Base-by-base conservation (phyloP, 2,797 vertebrate genomes). In the Lagocephalus sceleratus region DNA sequence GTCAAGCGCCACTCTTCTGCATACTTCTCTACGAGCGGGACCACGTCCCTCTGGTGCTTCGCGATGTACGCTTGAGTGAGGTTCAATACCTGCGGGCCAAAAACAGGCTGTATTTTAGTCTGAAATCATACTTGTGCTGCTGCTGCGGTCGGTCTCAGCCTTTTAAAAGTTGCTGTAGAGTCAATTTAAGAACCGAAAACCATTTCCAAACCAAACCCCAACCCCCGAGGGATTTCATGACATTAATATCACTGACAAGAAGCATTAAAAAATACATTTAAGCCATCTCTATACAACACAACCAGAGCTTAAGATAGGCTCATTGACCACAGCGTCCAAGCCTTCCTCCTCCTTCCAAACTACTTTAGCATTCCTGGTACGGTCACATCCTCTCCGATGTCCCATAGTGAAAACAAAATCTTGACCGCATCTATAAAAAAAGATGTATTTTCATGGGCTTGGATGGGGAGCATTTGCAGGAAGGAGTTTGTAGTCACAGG, bases 21-120 rank as follows among this genome's bases (percentile, higher is more conserved):
- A 58, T 92, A 92, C 67, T 90, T 94, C 5, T 87, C 57, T 54
- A 96, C 77, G 32, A 95, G 82, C 0, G 94, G 94, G 6, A 92
- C 89, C 0, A 95, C 93, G 0, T 92, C 90, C 26, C 88, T 84
- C 60, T 77, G 90, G 83, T 94, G 95, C 71, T 77, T 91, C 55
- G 77, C 78, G 47, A 95, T 86, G 82, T 93, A 95, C 2, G 63
- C 74, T 55, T 75, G 88, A 29, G 94, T 95, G 20, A 95, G 79
- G 53, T 95, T 97, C 20, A 94, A 63, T 17, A 94, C 89, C 94
- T 96, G 50, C 41, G 44, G 20, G 22, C 2, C 51, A 54, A 25
- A 19, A 47, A 39, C 3, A 5, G 60, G 51, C 3, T 49, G 16
- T 26, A 16, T 1, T 8, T 17, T 20, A 42, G 16, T 12, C 8